phyloP scores from a whole-genome alignment of 2,113 vertebrate species.

The Lepus timidus region DNA sequence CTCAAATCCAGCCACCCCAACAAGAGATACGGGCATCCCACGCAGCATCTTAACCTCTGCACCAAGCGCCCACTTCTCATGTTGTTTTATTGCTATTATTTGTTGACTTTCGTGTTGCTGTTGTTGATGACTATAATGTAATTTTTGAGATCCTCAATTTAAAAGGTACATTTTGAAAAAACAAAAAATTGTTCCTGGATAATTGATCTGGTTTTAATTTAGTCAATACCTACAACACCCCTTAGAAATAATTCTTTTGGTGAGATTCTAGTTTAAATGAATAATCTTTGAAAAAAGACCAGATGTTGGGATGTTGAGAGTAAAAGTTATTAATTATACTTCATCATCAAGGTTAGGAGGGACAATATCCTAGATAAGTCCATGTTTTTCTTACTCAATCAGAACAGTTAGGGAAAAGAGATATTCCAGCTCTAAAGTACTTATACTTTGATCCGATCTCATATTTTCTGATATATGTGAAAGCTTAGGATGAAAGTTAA shows the following conservation, averaged over 20 bases:
- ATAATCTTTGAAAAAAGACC: slow-evolving; percentile 12
- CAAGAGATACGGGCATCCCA: no score
- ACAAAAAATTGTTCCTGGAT: background rate
- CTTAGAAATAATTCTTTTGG: slow-evolving; percentile 55
- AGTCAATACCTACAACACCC: background rate
- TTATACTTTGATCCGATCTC: background rate
- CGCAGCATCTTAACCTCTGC: no score
- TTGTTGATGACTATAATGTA: background rate
- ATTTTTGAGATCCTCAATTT: slow-evolving; percentile 28
- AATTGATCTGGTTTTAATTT: slow-evolving; percentile 38
- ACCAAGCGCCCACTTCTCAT: no score
- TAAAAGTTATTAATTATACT: background rate
- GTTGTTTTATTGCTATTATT: background rate
- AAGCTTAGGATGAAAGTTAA: background rate
- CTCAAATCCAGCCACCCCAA: no score
- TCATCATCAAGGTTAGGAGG: background rate
- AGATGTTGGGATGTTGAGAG: slow-evolving; percentile 24
- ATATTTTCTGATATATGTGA: slow-evolving; percentile 33
- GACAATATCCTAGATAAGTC: background rate
- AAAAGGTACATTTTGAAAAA: background rate
- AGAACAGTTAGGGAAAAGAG: background rate
- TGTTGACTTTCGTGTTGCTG: background rate
- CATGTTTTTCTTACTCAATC: slow-evolving; percentile 25
- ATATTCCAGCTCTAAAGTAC: slow-evolving; percentile 5
- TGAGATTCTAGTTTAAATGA: slow-evolving; percentile 49